phyloP scores from a whole-genome alignment of 2,113 vertebrate genomes.

The Leucopsar rothschildi region DNA sequence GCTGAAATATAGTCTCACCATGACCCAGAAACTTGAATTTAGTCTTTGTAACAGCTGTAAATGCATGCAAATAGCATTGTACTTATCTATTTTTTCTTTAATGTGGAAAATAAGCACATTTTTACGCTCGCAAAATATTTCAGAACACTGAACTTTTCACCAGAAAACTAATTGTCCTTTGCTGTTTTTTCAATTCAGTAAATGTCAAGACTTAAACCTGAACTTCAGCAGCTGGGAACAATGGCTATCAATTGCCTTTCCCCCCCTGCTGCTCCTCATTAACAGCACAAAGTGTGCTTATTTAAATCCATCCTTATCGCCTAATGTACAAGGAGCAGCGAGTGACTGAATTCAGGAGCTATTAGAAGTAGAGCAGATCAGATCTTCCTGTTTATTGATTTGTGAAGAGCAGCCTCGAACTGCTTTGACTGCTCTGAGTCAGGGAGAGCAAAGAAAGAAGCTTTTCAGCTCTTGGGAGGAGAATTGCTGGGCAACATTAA shows the following conservation, averaged over 20 bases:
- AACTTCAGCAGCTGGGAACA: not conserved
- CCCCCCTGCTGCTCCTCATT: conserved; percentile 11
- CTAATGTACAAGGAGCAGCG: not conserved
- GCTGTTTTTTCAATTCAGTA: not conserved
- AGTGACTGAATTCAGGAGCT: not conserved
- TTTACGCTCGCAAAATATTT: not conserved
- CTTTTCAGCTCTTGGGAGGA: conserved; percentile 55
- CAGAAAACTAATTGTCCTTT: not conserved
- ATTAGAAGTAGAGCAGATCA: conserved; percentile 2
- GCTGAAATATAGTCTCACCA: conserved; percentile 1
- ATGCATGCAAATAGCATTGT: not conserved
- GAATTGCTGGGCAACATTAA: conserved; percentile 37
- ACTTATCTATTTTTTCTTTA: not conserved
- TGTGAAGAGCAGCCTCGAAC: conserved; percentile 26
- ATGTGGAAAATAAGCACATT: not conserved
- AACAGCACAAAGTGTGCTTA: not conserved
- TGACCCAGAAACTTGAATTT: conserved; percentile 47
- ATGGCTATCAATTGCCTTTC: not conserved
- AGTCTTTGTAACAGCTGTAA: conserved; percentile 38
- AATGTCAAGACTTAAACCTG: not conserved
- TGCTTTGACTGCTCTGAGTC: conserved; percentile 35
- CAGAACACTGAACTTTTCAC: not conserved
- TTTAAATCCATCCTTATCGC: conserved; percentile 44
- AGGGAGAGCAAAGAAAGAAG: conserved; percentile 46
- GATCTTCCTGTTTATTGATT: conserved; percentile 60